phyloP scores from a whole-genome alignment of 2,113 vertebrate species.

The Parus major region DNA sequence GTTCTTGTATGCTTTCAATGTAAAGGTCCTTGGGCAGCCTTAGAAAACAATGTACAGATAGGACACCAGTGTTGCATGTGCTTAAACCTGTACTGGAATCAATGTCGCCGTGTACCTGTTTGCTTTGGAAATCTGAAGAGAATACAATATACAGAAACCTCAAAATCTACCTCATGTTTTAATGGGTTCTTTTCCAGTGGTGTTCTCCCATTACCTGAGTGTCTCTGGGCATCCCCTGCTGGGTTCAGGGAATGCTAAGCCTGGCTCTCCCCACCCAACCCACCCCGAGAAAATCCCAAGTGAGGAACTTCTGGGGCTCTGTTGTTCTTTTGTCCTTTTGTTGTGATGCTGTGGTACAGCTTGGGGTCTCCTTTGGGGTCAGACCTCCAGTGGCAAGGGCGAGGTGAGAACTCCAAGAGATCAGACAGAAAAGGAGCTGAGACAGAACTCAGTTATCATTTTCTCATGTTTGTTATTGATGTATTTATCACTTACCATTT shows the following conservation, averaged over 20 bases:
- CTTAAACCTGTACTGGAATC: conserved; percentile 26
- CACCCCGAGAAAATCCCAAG: fast-evolving
- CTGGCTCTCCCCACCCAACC: neutral
- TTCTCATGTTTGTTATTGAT: neutral
- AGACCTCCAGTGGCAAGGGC: neutral
- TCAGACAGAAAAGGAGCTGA: neutral
- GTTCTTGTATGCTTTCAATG: neutral
- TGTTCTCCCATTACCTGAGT: neutral
- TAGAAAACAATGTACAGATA: conserved; percentile 6
- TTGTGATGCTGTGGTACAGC: neutral
- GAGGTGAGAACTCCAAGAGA: neutral
- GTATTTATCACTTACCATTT: neutral
- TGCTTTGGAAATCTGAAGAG: conserved; percentile 11
- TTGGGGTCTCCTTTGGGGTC: neutral
- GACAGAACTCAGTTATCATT: neutral
- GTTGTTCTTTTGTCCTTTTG: fast-evolving
- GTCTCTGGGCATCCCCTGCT: neutral
- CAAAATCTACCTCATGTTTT: conserved; percentile 21
- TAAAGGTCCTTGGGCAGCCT: conserved; percentile 18
- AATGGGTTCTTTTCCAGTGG: conserved; percentile 12
- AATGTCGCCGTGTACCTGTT: conserved; percentile 1
- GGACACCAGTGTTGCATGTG: conserved; percentile 36
- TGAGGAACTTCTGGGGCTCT: neutral
- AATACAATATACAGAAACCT: conserved; percentile 50
- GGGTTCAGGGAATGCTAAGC: neutral